phyloP scores from a whole-genome alignment of 1,140 invertebrate genomes.

The Drosophila littoralis region DNA sequence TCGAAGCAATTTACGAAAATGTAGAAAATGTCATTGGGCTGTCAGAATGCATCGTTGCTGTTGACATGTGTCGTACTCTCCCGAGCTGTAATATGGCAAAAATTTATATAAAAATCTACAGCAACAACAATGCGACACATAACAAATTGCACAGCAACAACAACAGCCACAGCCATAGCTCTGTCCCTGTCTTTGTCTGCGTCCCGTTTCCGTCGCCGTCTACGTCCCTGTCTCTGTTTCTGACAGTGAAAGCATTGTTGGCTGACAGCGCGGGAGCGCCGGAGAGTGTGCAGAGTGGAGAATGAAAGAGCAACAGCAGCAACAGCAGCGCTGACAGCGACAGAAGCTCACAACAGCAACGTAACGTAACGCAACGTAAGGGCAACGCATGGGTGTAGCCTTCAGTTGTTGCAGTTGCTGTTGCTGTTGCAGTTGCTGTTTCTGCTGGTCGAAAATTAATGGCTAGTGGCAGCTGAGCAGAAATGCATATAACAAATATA shows the following conservation, averaged over 20 bases:
- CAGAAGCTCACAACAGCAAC: conserved; percentile 11
- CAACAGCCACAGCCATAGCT: conserved; percentile 15
- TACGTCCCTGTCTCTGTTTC: conserved; percentile 55
- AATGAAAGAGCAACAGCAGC: conserved; percentile 7
- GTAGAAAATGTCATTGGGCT: conserved; percentile 84
- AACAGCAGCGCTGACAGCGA: conserved; percentile 25
- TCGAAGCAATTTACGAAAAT: conserved; percentile 84
- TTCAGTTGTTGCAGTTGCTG: conserved; percentile 46
- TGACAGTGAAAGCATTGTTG: conserved; percentile 83
- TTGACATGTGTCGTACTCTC: conserved; percentile 76
- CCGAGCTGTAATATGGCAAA: conserved; percentile 45
- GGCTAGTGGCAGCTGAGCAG: conserved; percentile 71
- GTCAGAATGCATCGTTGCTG: conserved; percentile 83
- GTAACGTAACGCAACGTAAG: conserved; percentile 47
- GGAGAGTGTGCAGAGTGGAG: conserved; percentile 10
- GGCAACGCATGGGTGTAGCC: conserved; percentile 44
- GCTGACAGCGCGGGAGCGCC: conserved; percentile 63
- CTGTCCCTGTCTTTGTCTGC: conserved; percentile 13
- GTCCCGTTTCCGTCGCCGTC: not conserved
- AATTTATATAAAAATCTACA: conserved; percentile 64
- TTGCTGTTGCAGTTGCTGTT: conserved; percentile 23
- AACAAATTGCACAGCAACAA: conserved; percentile 76
- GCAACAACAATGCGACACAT: conserved; percentile 63
- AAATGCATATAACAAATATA: conserved; percentile 53
- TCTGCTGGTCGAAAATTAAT: conserved; percentile 74